Conservation (phyloP, 2,113 vertebrate genomes). For the Cnemophilus loriae region DNA sequence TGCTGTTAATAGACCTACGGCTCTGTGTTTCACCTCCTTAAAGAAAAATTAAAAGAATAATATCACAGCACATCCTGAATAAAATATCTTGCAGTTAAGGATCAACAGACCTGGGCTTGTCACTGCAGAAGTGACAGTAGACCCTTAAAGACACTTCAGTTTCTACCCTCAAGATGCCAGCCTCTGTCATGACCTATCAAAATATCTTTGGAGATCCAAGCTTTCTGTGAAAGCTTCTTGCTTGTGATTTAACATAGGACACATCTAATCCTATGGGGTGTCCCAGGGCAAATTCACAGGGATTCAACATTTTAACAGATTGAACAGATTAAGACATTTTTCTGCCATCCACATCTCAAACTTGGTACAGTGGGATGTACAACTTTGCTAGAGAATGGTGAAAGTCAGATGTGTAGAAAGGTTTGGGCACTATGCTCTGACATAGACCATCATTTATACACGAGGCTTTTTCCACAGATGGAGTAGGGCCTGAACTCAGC, state of each 20-base stretch:
- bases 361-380: not conserved
- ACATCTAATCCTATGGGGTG: not conserved
- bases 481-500: not conserved
- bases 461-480: not conserved
- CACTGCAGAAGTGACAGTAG: not conserved
- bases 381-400: not conserved
- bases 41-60: not conserved
- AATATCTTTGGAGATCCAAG: not conserved
- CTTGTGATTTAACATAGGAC: not conserved
- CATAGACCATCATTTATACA: not conserved
- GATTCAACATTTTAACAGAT: not conserved
- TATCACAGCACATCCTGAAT: not conserved
- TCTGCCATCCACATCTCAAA: not conserved
- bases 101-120: not conserved
- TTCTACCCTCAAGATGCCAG: not conserved
- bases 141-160: not conserved
- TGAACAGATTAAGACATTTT: not conserved
- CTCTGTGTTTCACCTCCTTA: not conserved
- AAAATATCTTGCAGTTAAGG: not conserved
- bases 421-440: not conserved
- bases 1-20: accelerated
- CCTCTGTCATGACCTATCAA: not conserved
- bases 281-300: not conserved
- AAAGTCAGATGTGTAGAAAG: not conserved
- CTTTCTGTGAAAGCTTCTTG: not conserved